Base-by-base conservation (phyloP, 2,113 vertebrate species). In the Grammomys surdaster region DNA sequence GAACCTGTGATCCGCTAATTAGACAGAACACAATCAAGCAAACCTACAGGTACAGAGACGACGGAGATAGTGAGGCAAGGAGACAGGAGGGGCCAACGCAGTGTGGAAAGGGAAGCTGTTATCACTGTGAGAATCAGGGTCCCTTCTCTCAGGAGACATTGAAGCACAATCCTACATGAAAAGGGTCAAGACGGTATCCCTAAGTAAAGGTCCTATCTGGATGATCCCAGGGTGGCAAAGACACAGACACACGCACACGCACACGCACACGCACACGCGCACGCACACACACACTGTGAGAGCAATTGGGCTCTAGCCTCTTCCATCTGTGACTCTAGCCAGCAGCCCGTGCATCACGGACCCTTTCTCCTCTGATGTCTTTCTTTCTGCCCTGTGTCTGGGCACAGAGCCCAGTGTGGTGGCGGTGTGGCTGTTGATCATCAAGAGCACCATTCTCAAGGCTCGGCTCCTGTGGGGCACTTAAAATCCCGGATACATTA, bases 341-440 rank as follows among this genome's bases (percentile, higher is more conserved):
- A 16, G 24, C 13, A n/a, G 93, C 88, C 91, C 0, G 2, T 26
- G 82, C 81, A 54, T 56, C 54, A 7, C 0, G 24, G 81, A 70
- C 89, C 67, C 93, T 86, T 28, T 16, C 56, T 54, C 58, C 86
- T 85, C 90, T 46, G 75, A 20, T 58, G 84, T 69, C 80, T 85
- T 88, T 33, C 84, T 89, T 40, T 76, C 93, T 70, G 72, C 90
- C 91, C 0, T 1, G 91, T 1, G 0, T 90, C 90, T 51, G 70
- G 97, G 97, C 92, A 40, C 1, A 0, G 87, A 63, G 96, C 97
- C 97, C 95, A 86, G 94, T 1, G 1, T 77, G 94, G 80, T 95
- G 91, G 88, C 76, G 1, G 58, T 0, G 17, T 69, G 65, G 73
- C 80, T 77, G 96, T 80, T 72, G 76, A 36, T 91, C 82, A 73